These are phyloP conservation scores for Phoenoteleia sp. DNA, from an alignment of 2,888 invertebrate genomes.

Conservation along the genomic window DNA sequence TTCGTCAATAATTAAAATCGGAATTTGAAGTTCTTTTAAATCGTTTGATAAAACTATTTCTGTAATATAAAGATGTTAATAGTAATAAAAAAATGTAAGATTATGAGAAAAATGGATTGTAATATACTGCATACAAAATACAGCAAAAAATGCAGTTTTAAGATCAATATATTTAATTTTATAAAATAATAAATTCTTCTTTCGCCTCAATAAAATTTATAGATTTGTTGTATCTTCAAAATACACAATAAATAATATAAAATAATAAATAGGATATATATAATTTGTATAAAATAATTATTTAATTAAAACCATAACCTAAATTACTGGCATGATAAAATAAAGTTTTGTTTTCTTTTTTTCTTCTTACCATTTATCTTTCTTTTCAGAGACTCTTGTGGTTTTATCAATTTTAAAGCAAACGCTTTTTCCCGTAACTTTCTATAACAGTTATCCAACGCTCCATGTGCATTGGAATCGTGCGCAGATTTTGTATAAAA, in stretches of 20 bases:
- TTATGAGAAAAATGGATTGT: too few relatives aligned
- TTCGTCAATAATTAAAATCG: slow-evolving; percentile 7
- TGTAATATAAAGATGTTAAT: slow-evolving; percentile 10
- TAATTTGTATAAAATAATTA: too few relatives aligned
- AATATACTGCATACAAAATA: too few relatives aligned
- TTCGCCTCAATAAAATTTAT: too few relatives aligned
- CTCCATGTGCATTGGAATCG: background rate
- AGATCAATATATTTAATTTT: too few relatives aligned
- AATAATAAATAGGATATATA: too few relatives aligned
- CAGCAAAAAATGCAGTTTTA: too few relatives aligned
- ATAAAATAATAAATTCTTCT: too few relatives aligned
- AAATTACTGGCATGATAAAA: background rate
- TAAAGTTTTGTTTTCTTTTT: background rate
- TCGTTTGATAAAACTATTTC: background rate
- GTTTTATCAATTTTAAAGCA: background rate
- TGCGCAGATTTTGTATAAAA: background rate
- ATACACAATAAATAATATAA: too few relatives aligned
- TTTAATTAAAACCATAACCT: too few relatives aligned
- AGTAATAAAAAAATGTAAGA: background rate
- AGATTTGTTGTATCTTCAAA: too few relatives aligned
- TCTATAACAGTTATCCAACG: background rate
- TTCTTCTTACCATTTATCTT: background rate
- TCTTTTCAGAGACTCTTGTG: background rate
- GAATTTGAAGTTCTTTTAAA: background rate
- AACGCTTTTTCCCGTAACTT: background rate